A percentile compares a stretch with the other conserved stretches of the same genome.
phyloP scores from a whole-genome alignment of 2,113 vertebrate genomes.

The Bucco capensis region DNA sequence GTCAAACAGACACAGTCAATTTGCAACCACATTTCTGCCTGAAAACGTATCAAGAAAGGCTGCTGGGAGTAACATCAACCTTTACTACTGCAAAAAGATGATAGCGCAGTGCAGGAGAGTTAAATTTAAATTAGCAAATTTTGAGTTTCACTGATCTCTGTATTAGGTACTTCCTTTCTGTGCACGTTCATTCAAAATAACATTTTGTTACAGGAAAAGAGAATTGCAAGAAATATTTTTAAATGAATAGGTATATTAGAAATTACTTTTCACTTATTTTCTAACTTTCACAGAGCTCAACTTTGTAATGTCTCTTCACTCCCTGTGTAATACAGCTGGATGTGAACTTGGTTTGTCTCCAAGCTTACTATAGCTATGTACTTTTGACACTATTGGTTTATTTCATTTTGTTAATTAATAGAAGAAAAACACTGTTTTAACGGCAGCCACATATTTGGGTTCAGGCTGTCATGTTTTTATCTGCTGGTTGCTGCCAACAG shows the following conservation, averaged over 20 bases:
- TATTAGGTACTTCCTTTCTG: background rate
- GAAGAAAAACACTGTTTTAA: background rate
- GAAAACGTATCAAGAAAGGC: background rate
- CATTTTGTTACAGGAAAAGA: background rate
- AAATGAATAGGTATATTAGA: background rate
- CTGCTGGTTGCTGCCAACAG: background rate
- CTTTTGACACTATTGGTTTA: background rate
- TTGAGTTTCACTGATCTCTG: background rate
- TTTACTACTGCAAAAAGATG: background rate
- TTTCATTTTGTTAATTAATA: background rate
- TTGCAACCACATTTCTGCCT: background rate
- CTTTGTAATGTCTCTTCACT: background rate
- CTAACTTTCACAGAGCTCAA: background rate
- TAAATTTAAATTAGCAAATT: background rate
- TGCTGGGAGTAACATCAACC: background rate
- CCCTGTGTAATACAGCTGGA: background rate
- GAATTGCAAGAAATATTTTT: background rate
- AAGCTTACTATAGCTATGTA: background rate
- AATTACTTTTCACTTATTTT: background rate
- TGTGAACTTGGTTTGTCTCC: background rate
- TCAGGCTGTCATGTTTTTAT: background rate
- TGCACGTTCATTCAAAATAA: background rate
- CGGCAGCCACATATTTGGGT: background rate
- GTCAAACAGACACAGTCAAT: background rate
- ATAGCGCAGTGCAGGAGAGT: fast-evolving